Base-by-base conservation (phyloP, 2,888 invertebrate species). In the Agriopis aurantiaria region DNA sequence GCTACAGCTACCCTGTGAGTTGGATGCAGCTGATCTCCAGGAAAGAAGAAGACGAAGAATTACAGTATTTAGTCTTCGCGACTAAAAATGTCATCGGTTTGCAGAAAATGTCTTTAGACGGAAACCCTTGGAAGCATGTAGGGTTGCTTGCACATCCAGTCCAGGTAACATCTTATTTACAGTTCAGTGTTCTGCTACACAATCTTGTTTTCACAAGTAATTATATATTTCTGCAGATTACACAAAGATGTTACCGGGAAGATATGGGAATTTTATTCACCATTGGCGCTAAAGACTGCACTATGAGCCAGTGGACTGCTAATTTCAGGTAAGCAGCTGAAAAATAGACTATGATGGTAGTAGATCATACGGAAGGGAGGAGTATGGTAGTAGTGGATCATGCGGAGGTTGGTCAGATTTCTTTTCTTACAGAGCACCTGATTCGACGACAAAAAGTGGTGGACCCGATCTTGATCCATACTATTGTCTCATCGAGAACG, bases 401-500 rank as follows among this genome's bases (percentile, higher is more conserved):
- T 6, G 11, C 12, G 12, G 5, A 7, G 40, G 45, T 17, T 57
- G 10, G 7, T 45, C 9, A 10, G 40, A 53, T 12, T 6, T 40
- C 8, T 43, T 8, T 41, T 52, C 12, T 56, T 58, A 3, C 80
- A 96, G 96, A 72, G 87, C 95, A 11, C 94, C 95, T 5, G 95
- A 96, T 56, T 83, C 84, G 4, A 89, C 95, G 74, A 84, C 92
- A 3, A 86, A 88, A 59, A 80, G 89, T 12, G 96, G 96, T 43
- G 96, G 96, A 2, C 79, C 73, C 5, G 95, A 95, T 45, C 85
- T 97, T 12, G 93, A 95, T 58, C 97, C 97, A 0, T 97, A 96
- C 89, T 97, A 96, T 84, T 95, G 96, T 74, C 88, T 97, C 33
- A 91, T 97, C 60, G 96, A 97, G 69, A 96, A 96, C 62, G 97